These are phyloP conservation scores for Drosophila anomalata DNA, from an alignment of 2,888 invertebrate genomes.

Conservation along the genomic window DNA sequence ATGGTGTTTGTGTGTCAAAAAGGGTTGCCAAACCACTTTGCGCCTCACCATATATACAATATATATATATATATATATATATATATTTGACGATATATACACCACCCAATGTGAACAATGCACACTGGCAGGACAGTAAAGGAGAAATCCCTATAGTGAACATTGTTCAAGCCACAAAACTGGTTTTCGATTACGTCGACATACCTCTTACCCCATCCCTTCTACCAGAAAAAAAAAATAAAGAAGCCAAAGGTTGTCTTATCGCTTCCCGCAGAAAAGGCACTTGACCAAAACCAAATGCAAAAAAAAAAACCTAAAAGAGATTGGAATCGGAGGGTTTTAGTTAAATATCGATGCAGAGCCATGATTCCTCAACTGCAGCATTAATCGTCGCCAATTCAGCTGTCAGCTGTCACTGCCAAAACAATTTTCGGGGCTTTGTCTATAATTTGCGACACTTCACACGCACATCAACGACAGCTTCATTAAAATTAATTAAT, in stretches of 20 bases:
- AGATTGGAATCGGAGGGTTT: slow-evolving; percentile 16
- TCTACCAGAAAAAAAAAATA: neutral
- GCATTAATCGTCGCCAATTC: slow-evolving; percentile 64
- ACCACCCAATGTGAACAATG: slow-evolving; percentile 13
- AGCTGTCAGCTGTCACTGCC: slow-evolving; percentile 72
- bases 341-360: slow-evolving; percentile 36
- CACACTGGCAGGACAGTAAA: slow-evolving; percentile 25
- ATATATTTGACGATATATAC: slow-evolving; percentile 1
- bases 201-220: neutral
- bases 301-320: slow-evolving; percentile 11
- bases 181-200: slow-evolving; percentile 68
- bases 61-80: slow-evolving; percentile 14
- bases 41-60: slow-evolving; percentile 28
- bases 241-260: slow-evolving; percentile 67
- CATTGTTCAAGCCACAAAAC: slow-evolving; percentile 52
- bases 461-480: slow-evolving; percentile 73
- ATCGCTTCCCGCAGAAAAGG: slow-evolving; percentile 59
- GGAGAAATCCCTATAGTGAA: slow-evolving; percentile 64
- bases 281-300: slow-evolving; percentile 62
- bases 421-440: slow-evolving; percentile 28
- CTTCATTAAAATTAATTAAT: slow-evolving; percentile 82
- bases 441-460: slow-evolving; percentile 64
- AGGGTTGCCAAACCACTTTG: slow-evolving; percentile 75
- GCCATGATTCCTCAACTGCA: slow-evolving; percentile 28
- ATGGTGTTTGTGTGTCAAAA: slow-evolving; percentile 75